A percentile compares a stretch with the other conserved stretches of the same genome.
Evolutionary conservation across 2,113 vertebrate genomes (phyloP).

Genomic region (Hypocryptadius cinnamomeus): DNA sequence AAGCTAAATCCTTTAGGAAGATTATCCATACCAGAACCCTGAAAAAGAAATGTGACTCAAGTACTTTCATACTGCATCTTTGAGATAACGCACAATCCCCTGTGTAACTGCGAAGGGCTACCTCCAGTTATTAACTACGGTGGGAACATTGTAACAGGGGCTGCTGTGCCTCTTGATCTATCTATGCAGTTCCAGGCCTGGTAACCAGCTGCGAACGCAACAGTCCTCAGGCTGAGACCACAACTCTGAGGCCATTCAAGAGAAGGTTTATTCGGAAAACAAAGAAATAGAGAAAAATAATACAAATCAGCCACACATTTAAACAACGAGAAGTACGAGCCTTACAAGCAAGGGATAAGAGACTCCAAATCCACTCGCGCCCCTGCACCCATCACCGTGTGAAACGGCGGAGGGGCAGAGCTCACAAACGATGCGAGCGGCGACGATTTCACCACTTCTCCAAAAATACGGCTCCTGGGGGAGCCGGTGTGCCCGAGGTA

Average conservation of each 20-base stretch:
- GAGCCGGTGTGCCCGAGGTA: neutral
- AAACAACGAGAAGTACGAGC: neutral
- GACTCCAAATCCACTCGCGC: neutral
- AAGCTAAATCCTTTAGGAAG: constrained; percentile 79
- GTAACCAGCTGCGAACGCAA: constrained; percentile 11
- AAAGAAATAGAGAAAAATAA: neutral
- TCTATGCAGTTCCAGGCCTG: constrained; percentile 12
- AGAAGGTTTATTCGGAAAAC: neutral
- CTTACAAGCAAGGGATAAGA: neutral
- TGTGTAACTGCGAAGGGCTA: neutral
- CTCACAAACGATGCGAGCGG: neutral
- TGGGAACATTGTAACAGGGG: neutral
- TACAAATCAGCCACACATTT: neutral
- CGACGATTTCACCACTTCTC: neutral
- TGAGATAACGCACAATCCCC: constrained; percentile 10
- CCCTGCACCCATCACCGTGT: neutral
- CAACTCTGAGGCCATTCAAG: neutral
- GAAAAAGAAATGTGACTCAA: constrained; percentile 44
- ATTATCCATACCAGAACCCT: constrained; percentile 72
- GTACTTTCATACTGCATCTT: constrained; percentile 30
- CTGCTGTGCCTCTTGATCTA: neutral
- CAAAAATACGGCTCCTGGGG: neutral
- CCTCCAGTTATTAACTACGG: neutral
- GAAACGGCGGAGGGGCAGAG: neutral
- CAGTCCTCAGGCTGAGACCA: neutral